A percentile compares a stretch with the other conserved stretches of the same genome.
These are phyloP conservation scores for Acleris holmiana DNA, from an alignment of 2,888 invertebrate species.

Conservation along the genomic window DNA sequence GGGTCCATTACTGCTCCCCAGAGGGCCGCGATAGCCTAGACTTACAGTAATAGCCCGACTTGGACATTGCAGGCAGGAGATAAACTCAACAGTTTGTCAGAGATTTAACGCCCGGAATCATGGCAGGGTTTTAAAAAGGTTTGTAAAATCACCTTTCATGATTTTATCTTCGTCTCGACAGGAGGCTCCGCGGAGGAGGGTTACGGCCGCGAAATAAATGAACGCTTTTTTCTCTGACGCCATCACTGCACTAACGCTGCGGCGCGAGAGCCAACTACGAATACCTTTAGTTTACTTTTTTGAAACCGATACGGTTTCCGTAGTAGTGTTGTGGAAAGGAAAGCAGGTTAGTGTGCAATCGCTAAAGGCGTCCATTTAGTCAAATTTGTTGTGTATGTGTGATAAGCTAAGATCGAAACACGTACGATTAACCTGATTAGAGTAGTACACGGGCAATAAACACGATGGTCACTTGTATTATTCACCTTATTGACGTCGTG, in stretches of 20 bases:
- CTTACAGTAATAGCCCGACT: conserved; percentile 58
- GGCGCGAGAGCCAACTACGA: conserved; percentile 46
- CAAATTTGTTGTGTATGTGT: no score
- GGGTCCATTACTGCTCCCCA: conserved; percentile 69
- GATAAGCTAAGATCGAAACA: neutral
- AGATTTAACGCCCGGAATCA: conserved; percentile 34
- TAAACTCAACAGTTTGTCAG: conserved; percentile 46
- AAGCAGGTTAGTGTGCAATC: conserved; percentile 5
- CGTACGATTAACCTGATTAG: conserved; percentile 3
- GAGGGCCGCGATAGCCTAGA: conserved; percentile 59
- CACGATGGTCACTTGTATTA: conserved; percentile 17
- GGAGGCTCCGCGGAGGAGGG: conserved; percentile 45
- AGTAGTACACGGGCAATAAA: neutral
- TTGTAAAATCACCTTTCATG: conserved; percentile 64
- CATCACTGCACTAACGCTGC: conserved; percentile 48
- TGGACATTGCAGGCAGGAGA: conserved; percentile 45
- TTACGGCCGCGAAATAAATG: conserved; percentile 48
- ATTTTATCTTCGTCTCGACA: conserved; percentile 78
- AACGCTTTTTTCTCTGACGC: conserved; percentile 45
- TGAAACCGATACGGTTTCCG: conserved; percentile 32
- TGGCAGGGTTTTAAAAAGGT: conserved; percentile 27
- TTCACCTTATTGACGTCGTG: conserved; percentile 36
- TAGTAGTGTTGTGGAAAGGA: conserved; percentile 19
- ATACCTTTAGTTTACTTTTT: conserved; percentile 29
- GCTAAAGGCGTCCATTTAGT: no score